Base-by-base conservation (phyloP, 2,888 invertebrate genomes). In the Xanthia icteritia region DNA sequence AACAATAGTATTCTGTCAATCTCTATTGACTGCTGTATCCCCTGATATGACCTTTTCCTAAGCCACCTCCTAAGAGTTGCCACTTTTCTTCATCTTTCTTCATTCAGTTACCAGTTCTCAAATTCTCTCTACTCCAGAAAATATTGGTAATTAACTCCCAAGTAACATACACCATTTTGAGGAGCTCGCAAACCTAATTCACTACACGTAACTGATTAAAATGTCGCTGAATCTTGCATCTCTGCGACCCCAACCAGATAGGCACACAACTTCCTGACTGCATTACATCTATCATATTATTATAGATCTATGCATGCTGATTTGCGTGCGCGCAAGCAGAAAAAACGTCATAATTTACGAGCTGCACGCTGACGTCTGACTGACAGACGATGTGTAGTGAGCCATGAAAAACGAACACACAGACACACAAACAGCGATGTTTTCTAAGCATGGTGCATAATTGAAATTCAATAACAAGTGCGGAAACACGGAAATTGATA, bases 271-370 rank as follows among this genome's bases (percentile, higher is more conserved):
- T 36, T 31, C 45, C 45, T 61, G 23, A 39, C 27, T 54, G 31
- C 36, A 64, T 23, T 5, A 63, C 39, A 68, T 68, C 63, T 58
- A 81, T 83, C 56, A 70, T 61, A 54, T 63, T n/a, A n/a, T 60
- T 56, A 48, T 31, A 78, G 80, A 70, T 86, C 88, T 77, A 87
- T 90, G 81, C 63, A 72, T 45, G 66, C 84, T 88, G 91, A 95
- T 94, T 93, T 92, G 94, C 94, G 94, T 95, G 95, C 93, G 93
- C 93, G 81, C 76, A 90, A 92, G 92, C 93, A 91, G 82, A 92
- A 95, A 94, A 94, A 94, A 92, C 93, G 86, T 92, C 90, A 91
- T 93, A 92, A 94, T 94, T 93, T 93, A 94, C 92, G 92, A 92
- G 83, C 86, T 56, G 75, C 58, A 71, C 86, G 72, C 81, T 92